Evolutionary conservation across 2,888 invertebrate genomes (phyloP).

Genomic region (Anarsia innoxiella): DNA sequence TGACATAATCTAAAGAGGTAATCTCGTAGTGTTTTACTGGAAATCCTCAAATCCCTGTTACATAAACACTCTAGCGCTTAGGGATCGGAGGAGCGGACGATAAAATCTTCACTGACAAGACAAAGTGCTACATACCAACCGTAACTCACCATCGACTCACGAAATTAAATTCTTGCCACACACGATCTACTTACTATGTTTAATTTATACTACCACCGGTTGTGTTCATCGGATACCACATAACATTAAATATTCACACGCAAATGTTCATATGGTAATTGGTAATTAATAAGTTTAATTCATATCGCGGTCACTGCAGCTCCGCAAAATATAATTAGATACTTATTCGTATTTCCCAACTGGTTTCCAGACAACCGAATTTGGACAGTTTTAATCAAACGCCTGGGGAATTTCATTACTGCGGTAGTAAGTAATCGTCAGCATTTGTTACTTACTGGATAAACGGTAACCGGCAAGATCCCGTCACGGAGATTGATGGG

Average conservation of each 20-base stretch:
- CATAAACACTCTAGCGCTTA: background rate
- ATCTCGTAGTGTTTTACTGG: background rate
- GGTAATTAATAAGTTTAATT: constrained; percentile 16
- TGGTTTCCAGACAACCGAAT: constrained; percentile 17
- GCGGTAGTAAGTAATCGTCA: constrained; percentile 28
- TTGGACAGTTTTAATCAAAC: constrained; percentile 37
- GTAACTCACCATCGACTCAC: background rate
- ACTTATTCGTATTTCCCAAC: constrained; percentile 20
- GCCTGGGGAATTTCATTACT: constrained; percentile 43
- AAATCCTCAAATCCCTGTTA: constrained; percentile 2
- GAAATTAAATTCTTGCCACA: constrained; percentile 2
- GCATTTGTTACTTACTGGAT: constrained; percentile 25
- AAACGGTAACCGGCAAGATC: constrained; percentile 5
- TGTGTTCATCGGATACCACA: background rate
- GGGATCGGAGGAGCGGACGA: constrained; percentile 1
- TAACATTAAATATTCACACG: constrained; percentile 2
- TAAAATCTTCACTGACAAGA: background rate
- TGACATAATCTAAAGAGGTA: constrained; percentile 1
- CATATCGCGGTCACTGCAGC: constrained; percentile 21
- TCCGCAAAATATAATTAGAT: constrained; percentile 19
- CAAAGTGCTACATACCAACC: background rate
- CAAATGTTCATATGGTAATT: constrained; percentile 6
- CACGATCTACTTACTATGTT: too few species aligned
- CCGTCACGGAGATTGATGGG: constrained; percentile 9
- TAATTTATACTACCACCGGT: background rate